A percentile compares a stretch with the other conserved stretches of the same genome.
Conservation (phyloP, 2,797 vertebrate species). For the Meda fulgida region DNA sequence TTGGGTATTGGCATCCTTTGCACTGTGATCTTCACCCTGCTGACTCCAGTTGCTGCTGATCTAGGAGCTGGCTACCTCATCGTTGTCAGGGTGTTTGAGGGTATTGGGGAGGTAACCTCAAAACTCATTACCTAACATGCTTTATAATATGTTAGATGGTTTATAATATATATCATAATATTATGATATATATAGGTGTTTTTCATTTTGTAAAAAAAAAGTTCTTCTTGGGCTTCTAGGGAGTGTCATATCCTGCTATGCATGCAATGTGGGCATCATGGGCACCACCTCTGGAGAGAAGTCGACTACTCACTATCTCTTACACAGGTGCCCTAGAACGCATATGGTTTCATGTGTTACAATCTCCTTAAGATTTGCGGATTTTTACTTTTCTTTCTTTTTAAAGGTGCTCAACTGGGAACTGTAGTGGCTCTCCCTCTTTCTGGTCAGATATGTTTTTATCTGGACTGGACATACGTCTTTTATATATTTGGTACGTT, state of each 20-base stretch:
- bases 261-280: constrained; percentile 97
- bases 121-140: not conserved
- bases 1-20: constrained; percentile 89
- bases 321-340: constrained; percentile 85
- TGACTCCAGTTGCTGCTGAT: constrained; percentile 91
- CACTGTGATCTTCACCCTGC: constrained; percentile 89
- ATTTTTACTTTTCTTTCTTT: not conserved
- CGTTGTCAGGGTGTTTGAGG: constrained; percentile 88
- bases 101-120: constrained; percentile 89
- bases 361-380: not conserved
- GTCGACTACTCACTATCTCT: constrained; percentile 92
- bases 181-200: too few relatives aligned
- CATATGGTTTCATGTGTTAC: not conserved
- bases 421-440: constrained; percentile 92
- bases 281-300: constrained; percentile 97
- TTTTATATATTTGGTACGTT: constrained; percentile 96
- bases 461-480: constrained; percentile 93
- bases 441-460: constrained; percentile 94
- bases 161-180: not conserved
- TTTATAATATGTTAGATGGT: too few relatives aligned
- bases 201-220: not conserved
- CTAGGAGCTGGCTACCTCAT: constrained; percentile 89
- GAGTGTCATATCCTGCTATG: constrained; percentile 96
- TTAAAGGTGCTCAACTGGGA: constrained; percentile 91
- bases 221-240: constrained; percentile 72